Conservation (phyloP, 2,113 vertebrate species). For the Octodon degus region DNA sequence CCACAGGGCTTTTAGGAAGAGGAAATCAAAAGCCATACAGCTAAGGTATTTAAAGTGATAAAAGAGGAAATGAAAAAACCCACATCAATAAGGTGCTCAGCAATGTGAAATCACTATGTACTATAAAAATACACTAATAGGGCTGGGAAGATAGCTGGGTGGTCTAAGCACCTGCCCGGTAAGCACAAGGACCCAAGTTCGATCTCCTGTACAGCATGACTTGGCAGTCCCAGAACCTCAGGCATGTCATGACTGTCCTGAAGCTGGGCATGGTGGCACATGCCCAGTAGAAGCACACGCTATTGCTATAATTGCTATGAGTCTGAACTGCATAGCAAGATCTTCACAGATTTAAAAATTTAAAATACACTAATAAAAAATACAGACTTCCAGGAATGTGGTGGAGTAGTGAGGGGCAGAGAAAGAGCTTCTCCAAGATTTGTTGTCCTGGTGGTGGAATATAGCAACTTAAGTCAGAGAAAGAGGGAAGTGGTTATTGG, state of each 20-base stretch:
- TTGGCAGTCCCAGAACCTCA: too few species aligned
- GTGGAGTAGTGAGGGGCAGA: neutral
- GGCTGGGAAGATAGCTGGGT: too few species aligned
- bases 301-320: too few species aligned
- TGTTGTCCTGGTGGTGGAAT: neutral
- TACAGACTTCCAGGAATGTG: neutral
- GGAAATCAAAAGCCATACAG: neutral
- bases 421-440: neutral
- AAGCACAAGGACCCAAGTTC: too few species aligned
- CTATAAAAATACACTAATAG: too few species aligned
- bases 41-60: neutral
- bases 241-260: too few species aligned
- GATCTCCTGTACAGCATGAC: too few species aligned
- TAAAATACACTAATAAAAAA: neutral
- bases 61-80: neutral
- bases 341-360: too few species aligned
- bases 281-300: too few species aligned
- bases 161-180: too few species aligned
- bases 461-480: neutral
- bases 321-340: too few species aligned
- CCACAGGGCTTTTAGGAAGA: neutral
- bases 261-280: too few species aligned
- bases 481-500: neutral
- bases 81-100: neutral
- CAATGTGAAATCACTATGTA: neutral